Evolutionary conservation across 2,113 vertebrate species (phyloP).

Genomic region (Aphyosemion australe): DNA sequence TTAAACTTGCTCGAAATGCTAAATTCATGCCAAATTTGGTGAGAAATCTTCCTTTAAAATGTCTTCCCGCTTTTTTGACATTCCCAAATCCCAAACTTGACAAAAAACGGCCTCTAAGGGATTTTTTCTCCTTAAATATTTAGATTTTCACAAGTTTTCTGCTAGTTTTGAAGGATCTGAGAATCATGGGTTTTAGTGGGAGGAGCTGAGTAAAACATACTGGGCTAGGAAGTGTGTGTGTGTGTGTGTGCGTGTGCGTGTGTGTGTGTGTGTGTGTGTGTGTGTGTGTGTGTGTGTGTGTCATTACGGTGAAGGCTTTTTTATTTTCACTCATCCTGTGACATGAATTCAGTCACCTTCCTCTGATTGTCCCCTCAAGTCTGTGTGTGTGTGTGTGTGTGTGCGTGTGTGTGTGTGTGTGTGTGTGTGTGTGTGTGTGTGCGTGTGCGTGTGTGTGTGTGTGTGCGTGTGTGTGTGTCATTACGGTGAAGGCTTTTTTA

Average conservation of each 20-base stretch:
- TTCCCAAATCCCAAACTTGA: too few relatives aligned
- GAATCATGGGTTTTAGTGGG: not conserved
- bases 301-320: slow-evolving; percentile 81
- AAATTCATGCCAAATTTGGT: not conserved
- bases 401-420: slow-evolving; percentile 23
- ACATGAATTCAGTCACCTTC: slow-evolving; percentile 75
- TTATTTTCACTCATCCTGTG: slow-evolving; percentile 75
- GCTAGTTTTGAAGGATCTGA: not conserved
- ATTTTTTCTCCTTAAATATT: too few relatives aligned
- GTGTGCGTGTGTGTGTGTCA: slow-evolving; percentile 74
- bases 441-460: too few relatives aligned
- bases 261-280: too few relatives aligned
- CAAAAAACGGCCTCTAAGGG: too few relatives aligned
- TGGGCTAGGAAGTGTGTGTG: slow-evolving; percentile 6
- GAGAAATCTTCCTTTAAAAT: not conserved
- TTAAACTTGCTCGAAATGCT: not conserved
- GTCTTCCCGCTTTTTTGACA: not conserved
- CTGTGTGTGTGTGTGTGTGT: not conserved
- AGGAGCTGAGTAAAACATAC: slow-evolving; percentile 29
- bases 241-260: too few relatives aligned
- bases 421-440: too few relatives aligned
- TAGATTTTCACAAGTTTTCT: too few relatives aligned
- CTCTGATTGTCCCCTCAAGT: slow-evolving; percentile 66
- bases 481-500: slow-evolving; percentile 78
- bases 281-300: slow-evolving; percentile 70